phyloP scores from a whole-genome alignment of 1,140 invertebrate species.

The Drosophila insularis region DNA sequence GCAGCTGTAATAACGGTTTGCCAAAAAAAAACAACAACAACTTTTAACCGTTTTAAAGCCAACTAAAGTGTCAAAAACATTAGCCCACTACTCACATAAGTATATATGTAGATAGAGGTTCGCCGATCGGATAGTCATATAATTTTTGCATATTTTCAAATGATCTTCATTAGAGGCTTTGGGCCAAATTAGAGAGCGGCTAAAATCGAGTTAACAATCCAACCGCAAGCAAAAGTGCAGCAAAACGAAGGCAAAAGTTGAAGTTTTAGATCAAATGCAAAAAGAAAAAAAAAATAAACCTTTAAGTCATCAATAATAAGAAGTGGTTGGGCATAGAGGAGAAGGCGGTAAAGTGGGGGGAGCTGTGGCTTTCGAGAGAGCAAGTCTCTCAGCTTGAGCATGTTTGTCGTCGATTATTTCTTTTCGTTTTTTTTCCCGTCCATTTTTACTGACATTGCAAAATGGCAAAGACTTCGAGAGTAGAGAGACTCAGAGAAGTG shows the following conservation, averaged over 20 bases:
- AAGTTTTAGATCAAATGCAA: conserved; percentile 15
- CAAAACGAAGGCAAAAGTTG: conserved; percentile 47
- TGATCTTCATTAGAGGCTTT: conserved; percentile 47
- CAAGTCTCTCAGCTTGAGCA: conserved; percentile 37
- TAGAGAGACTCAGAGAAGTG: conserved; percentile 34
- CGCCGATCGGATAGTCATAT: conserved; percentile 23
- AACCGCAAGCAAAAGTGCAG: conserved; percentile 26
- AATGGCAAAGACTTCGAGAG: conserved; percentile 39
- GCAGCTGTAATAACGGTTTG: conserved; percentile 50
- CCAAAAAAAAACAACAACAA: conserved; percentile 31
- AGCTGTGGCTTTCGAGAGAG: neutral
- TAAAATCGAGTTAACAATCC: neutral
- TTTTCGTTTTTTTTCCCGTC: neutral
- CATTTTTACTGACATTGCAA: conserved; percentile 51
- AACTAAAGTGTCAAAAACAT: conserved; percentile 52
- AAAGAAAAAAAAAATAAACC: conserved; percentile 26
- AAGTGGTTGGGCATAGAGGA: neutral
- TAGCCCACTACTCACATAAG: conserved; percentile 27
- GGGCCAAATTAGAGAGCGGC: conserved; percentile 67
- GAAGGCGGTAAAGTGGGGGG: too few relatives aligned
- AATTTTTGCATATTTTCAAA: conserved; percentile 45
- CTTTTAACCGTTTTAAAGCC: conserved; percentile 51
- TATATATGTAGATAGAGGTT: conserved; percentile 33
- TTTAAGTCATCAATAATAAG: conserved; percentile 40
- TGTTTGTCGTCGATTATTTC: conserved; percentile 49